A percentile compares a stretch with the other conserved stretches of the same genome.
phyloP scores from a whole-genome alignment of 2,113 vertebrate genomes.

The Petrocephalus microphthalmus region DNA sequence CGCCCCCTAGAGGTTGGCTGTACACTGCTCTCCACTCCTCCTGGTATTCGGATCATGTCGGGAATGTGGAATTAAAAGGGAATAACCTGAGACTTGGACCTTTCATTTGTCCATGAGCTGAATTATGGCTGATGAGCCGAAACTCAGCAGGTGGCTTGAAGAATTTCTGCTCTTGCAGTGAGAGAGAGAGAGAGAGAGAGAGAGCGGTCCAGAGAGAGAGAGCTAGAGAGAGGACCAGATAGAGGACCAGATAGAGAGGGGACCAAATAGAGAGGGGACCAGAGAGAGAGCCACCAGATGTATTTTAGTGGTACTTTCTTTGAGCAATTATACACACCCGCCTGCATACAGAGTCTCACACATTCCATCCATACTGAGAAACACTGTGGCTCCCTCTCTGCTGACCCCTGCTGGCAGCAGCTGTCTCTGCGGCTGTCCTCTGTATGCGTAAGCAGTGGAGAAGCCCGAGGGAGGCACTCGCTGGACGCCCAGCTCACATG shows the following conservation, averaged over 20 bases:
- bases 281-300: neutral
- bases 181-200: neutral
- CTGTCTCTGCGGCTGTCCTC: neutral
- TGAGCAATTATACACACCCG: neutral
- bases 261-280: neutral
- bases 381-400: slow-evolving; percentile 23
- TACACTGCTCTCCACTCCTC: neutral
- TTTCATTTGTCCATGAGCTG: neutral
- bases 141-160: neutral
- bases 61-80: neutral
- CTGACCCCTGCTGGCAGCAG: slow-evolving; percentile 4
- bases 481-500: neutral
- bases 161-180: neutral
- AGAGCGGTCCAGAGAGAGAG: too few species aligned
- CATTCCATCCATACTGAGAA: neutral
- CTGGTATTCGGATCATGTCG: neutral
- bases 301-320: neutral
- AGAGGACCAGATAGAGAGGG: too few species aligned
- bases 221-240: too few species aligned
- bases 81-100: neutral
- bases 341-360: neutral
- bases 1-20: neutral
- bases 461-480: neutral
- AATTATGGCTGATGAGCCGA: neutral
- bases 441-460: neutral